Base-by-base conservation (phyloP, 35 echinoderm and acorn worm species). In the Chiridota heheva region DNA sequence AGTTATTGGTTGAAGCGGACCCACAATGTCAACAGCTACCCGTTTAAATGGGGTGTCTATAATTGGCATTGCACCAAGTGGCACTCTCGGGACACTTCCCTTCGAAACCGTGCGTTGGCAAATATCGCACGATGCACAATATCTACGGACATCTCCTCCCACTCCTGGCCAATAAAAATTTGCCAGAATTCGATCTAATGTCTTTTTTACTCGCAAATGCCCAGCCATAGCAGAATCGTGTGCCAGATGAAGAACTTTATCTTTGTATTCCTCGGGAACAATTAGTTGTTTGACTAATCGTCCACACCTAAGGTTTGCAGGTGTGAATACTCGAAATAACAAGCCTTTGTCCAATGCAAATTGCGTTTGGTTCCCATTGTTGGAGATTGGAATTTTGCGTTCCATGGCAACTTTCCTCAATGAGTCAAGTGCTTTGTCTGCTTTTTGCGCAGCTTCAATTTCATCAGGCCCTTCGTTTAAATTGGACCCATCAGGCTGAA, bases 101-200 rank as follows among this genome's bases (percentile, higher is more conserved):
- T 69, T 87, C 1, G 58, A 33, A 31, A 87, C 55, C 34, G 83
- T 87, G 13, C 63, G 30, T 36, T 85, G 70, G 42, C 84, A 87
- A 5, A 84, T 28, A 22, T 84, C 82, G 42, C 82, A 76, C 15
- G 82, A 65, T 20, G 17, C 27, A 44, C 83, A 86, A 44, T 77
- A 86, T 29, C 83, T 42, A 4, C 10, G 7, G 5, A 86, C 58
- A 64, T 86, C 83, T 36, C 71, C 39, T 22, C 33, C 8, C 7
- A 86, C 17, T 22, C 83, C 83, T 45, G 45, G 58, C 83, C 63
- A 88, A 81, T 88, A 88, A 58, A 88, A 88, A 10, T 56, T 40
- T n/a, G 62, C 39, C 1, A 55, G 5, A 0, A 88, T 31, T 18
- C 55, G 48, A 32, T 88, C 76, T 29, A 16, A 3, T 18, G 55